Conservation (phyloP, 2,888 invertebrate species). For the Hypomecis punctinalis region DNA sequence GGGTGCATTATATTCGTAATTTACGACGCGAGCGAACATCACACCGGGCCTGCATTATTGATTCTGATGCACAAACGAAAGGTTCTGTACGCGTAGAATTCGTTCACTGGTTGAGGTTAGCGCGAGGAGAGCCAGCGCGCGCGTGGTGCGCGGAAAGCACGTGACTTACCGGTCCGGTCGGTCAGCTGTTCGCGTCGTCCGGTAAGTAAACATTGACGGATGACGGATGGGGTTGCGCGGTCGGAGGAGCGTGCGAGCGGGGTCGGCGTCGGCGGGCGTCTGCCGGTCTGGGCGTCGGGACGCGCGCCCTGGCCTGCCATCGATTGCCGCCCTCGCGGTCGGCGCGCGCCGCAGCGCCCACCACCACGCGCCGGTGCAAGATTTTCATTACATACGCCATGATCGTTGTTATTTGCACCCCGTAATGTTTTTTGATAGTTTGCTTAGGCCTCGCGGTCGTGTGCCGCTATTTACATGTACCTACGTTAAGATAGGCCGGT, state of each 20-base stretch:
- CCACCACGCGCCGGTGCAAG: conserved; percentile 66
- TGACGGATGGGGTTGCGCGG: conserved; percentile 71
- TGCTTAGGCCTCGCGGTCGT: conserved; percentile 67
- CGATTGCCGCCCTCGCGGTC: conserved; percentile 81
- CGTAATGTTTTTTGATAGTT: conserved; percentile 83
- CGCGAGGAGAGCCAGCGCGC: conserved; percentile 46
- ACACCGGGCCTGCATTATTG: conserved; percentile 71
- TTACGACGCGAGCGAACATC: conserved; percentile 68
- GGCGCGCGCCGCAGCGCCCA: conserved; percentile 75
- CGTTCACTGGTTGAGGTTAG: conserved; percentile 53
- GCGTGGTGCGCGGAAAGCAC: conserved; percentile 62
- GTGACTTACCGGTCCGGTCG: conserved; percentile 83
- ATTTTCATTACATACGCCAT: conserved; percentile 83
- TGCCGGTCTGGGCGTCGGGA: conserved; percentile 86
- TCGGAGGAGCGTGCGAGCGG: conserved; percentile 72
- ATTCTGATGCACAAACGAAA: conserved; percentile 68
- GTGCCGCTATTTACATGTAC: conserved; percentile 54
- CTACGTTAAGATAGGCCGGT: conserved; percentile 51
- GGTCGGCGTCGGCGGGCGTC: conserved; percentile 84
- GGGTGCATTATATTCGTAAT: conserved; percentile 80
- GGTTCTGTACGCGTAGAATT: conserved; percentile 60
- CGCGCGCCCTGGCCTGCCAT: conserved; percentile 84
- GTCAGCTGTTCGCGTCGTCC: conserved; percentile 82
- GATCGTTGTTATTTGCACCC: conserved; percentile 84
- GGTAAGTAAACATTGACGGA: conserved; percentile 81